phyloP scores from a whole-genome alignment of 2,888 invertebrate species.

The Minunthozetes semirufus region DNA sequence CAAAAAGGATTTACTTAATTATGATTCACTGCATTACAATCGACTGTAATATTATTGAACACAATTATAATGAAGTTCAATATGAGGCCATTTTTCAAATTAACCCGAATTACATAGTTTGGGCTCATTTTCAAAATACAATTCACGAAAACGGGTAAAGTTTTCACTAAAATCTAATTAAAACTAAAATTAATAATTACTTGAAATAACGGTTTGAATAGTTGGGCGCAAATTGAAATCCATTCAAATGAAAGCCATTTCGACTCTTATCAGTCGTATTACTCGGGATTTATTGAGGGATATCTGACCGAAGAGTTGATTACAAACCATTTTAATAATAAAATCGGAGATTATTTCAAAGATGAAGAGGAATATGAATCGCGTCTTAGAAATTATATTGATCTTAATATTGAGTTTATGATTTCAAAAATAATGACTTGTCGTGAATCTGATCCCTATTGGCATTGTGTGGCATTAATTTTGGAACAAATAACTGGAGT shows the following conservation, averaged over 20 bases:
- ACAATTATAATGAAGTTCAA: too few relatives aligned
- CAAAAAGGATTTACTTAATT: too few relatives aligned
- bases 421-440: not conserved
- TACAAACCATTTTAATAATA: not conserved
- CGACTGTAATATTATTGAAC: too few relatives aligned
- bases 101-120: too few relatives aligned
- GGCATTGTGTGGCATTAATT: conserved; percentile 6
- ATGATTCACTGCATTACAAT: too few relatives aligned
- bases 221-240: not conserved
- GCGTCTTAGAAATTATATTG: not conserved
- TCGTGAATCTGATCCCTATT: not conserved
- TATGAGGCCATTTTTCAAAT: too few relatives aligned
- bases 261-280: not conserved
- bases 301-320: not conserved
- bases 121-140: too few relatives aligned
- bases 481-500: not conserved
- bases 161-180: too few relatives aligned
- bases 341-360: not conserved
- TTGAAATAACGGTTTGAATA: not conserved
- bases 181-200: too few relatives aligned
- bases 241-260: not conserved
- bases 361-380: not conserved
- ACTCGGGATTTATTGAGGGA: not conserved
- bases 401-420: not conserved
- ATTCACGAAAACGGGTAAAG: not conserved